Percentiles rank a stretch among this genome's conserved stretches.
phyloP scores from a whole-genome alignment of 2,797 vertebrate species.

The Amphiprion clarkii region DNA sequence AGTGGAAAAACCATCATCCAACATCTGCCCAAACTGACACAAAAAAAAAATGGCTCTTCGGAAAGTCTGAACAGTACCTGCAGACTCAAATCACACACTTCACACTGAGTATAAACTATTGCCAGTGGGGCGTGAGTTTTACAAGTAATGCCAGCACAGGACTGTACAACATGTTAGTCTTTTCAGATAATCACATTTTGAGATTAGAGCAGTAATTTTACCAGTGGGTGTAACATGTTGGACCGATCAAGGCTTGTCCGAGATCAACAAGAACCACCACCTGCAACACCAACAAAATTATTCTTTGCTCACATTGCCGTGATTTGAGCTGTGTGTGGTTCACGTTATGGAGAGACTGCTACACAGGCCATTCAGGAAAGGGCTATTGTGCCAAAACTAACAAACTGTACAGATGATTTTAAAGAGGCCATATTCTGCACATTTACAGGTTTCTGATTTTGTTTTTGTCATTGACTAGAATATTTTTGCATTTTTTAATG shows the following conservation, averaged over 20 bases:
- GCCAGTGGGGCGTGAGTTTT: slow-evolving; percentile 6
- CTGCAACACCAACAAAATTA: too few relatives aligned
- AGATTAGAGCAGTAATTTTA: neutral
- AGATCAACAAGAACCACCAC: too few relatives aligned
- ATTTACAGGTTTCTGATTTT: too few relatives aligned
- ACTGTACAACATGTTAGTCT: neutral
- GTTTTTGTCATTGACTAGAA: too few relatives aligned
- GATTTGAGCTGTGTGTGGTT: neutral
- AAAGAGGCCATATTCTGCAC: too few relatives aligned
- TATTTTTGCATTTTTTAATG: too few relatives aligned
- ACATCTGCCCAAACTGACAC: slow-evolving; percentile 24
- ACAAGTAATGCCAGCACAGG: slow-evolving; percentile 1
- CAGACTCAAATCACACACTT: slow-evolving; percentile 25
- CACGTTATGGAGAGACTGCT: too few relatives aligned
- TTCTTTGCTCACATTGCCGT: too few relatives aligned
- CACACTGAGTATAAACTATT: slow-evolving; percentile 19
- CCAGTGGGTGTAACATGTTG: too few relatives aligned
- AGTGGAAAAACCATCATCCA: slow-evolving; percentile 40
- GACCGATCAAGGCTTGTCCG: neutral
- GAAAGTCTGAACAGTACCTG: slow-evolving; percentile 47
- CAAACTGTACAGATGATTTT: too few relatives aligned
- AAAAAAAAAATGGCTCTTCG: slow-evolving; percentile 10
- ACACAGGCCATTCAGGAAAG: too few relatives aligned
- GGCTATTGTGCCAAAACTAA: too few relatives aligned
- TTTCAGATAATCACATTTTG: neutral